phyloP scores from a whole-genome alignment of 2,888 invertebrate species.

The Drosophila glabriapex region DNA sequence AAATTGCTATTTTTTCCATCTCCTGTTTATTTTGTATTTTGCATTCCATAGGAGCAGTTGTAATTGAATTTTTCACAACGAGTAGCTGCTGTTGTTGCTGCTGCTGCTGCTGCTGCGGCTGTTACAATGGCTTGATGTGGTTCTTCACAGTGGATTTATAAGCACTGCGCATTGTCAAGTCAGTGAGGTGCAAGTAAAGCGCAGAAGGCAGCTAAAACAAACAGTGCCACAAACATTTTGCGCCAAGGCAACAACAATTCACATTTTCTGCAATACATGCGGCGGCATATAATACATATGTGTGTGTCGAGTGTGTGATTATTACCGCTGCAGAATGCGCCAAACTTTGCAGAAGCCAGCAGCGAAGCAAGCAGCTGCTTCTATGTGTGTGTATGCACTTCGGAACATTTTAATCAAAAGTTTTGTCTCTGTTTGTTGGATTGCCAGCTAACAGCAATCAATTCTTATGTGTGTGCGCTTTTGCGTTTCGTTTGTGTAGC shows the following conservation, averaged over 20 bases:
- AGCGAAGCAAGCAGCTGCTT: constrained; percentile 9
- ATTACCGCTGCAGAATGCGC: constrained; percentile 57
- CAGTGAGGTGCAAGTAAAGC: constrained; percentile 44
- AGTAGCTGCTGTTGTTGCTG: constrained; percentile 29
- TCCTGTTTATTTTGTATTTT: constrained; percentile 25
- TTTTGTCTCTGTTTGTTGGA: constrained; percentile 39
- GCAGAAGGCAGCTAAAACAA: constrained; percentile 11
- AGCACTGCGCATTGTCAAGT: constrained; percentile 63
- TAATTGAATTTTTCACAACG: constrained; percentile 77
- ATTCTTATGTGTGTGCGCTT: constrained; percentile 19
- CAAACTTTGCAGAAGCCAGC: constrained; percentile 54
- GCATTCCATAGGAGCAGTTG: constrained; percentile 66
- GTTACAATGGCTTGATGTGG: constrained; percentile 32
- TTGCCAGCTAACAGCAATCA: constrained; percentile 51
- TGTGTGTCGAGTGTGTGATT: constrained; percentile 26
- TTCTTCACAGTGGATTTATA: constrained; percentile 52
- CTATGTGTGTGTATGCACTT: constrained; percentile 17
- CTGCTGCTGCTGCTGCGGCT: constrained; percentile 3
- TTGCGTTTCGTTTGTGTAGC: background rate
- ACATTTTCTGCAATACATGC: constrained; percentile 21
- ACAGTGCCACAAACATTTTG: constrained; percentile 71
- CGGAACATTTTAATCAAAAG: constrained; percentile 78
- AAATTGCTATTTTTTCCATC: background rate
- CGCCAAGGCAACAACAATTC: constrained; percentile 50
- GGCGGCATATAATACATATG: background rate